Conservation (phyloP, 2,888 invertebrate genomes). For the Tenthredo livida region DNA sequence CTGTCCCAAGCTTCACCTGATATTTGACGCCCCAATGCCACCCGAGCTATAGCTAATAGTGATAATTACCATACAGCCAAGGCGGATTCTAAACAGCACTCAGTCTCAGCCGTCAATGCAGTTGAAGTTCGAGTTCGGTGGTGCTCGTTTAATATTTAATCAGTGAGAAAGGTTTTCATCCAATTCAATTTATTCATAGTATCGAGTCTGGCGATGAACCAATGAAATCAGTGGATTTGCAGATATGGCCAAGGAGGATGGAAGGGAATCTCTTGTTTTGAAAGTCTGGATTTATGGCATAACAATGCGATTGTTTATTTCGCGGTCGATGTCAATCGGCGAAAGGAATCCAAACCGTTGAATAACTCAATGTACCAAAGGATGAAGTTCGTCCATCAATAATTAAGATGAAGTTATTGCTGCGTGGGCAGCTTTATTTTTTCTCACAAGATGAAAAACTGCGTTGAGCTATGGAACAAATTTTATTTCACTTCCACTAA, state of each 20-base stretch:
- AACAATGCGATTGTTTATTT: not conserved
- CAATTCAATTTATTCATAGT: not conserved
- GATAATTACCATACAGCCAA: not conserved
- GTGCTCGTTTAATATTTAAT: not conserved
- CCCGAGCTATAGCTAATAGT: not conserved
- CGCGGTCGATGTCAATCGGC: not conserved
- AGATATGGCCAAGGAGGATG: not conserved
- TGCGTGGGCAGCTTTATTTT: not conserved
- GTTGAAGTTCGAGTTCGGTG: not conserved
- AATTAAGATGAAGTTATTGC: not conserved
- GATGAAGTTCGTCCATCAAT: not conserved
- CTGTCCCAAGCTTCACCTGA: not conserved
- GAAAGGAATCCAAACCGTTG: not conserved
- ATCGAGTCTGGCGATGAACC: not conserved
- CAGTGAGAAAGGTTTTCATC: not conserved
- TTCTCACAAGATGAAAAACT: not conserved
- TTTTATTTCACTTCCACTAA: not conserved
- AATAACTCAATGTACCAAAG: not conserved
- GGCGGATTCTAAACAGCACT: not conserved
- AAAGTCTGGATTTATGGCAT: not conserved
- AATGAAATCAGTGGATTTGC: not conserved
- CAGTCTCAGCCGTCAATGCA: not conserved
- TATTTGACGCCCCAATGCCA: not conserved
- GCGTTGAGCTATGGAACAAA: not conserved
- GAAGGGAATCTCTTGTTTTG: not conserved